These are phyloP conservation scores for Corapipo altera DNA, from an alignment of 2,113 vertebrate genomes.

Conservation along the genomic window DNA sequence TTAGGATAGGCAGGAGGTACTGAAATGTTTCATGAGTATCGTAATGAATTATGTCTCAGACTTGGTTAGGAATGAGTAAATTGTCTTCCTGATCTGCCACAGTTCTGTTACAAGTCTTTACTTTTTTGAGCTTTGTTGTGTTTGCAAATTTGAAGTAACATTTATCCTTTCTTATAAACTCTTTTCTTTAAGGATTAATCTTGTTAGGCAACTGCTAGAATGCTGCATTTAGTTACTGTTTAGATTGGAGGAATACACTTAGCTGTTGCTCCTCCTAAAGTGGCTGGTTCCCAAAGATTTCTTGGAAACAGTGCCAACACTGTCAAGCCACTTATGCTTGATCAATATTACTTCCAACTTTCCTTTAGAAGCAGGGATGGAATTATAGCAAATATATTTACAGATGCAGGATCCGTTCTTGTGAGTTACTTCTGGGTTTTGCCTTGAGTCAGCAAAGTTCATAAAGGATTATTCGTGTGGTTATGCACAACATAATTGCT, in stretches of 20 bases:
- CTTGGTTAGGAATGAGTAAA: neutral
- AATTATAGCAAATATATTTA: neutral
- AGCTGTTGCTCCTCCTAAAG: neutral
- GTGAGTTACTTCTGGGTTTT: neutral
- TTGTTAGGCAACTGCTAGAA: neutral
- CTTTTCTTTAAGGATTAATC: neutral
- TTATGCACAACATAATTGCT: neutral
- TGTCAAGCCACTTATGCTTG: neutral
- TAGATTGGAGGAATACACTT: neutral
- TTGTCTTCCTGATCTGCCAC: neutral
- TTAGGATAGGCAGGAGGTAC: neutral
- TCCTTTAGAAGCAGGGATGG: neutral
- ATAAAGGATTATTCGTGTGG: neutral
- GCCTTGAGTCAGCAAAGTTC: neutral
- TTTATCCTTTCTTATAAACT: neutral
- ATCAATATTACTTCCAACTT: neutral
- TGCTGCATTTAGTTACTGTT: neutral
- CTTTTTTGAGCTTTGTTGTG: neutral
- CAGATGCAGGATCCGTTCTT: neutral
- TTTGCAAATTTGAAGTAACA: neutral
- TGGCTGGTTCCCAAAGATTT: neutral
- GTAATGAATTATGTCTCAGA: neutral
- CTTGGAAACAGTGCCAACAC: neutral
- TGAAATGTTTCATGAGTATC: neutral
- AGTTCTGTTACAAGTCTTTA: neutral